Evolutionary conservation across 2,797 vertebrate species (phyloP).

Genomic region (Zonotrichia albicollis): DNA sequence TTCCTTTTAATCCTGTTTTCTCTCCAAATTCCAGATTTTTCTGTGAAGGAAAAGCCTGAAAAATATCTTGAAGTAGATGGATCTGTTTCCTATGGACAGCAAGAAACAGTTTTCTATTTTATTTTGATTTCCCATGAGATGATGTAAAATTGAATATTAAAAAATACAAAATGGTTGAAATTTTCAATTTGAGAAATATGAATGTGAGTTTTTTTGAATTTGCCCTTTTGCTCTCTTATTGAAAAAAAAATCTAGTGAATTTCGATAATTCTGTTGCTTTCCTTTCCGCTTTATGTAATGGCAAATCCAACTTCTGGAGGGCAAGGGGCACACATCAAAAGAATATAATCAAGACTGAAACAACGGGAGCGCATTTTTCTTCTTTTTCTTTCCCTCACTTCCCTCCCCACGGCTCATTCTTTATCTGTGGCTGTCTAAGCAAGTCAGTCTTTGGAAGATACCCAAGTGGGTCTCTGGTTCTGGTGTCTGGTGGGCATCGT

Average conservation of each 20-base stretch:
- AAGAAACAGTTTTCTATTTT: not conserved
- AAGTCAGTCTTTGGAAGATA: not conserved
- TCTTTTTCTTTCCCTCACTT: not conserved
- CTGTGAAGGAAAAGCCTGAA: not conserved
- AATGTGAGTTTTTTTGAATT: not conserved
- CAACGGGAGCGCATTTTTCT: not conserved
- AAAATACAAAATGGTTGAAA: not conserved
- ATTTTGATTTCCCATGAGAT: not conserved
- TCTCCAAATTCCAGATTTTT: not conserved
- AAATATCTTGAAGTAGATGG: not conserved
- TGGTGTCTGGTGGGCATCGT: not conserved
- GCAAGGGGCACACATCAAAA: not conserved
- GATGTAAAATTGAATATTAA: not conserved
- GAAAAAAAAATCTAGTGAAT: not conserved
- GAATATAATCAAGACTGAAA: not conserved
- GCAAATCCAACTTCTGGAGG: not conserved
- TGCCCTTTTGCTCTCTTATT: not conserved
- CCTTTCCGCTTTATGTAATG: not conserved
- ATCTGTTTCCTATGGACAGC: not conserved
- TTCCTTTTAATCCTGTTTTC: not conserved
- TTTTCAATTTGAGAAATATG: not conserved
- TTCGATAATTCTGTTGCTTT: not conserved
- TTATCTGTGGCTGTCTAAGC: not conserved
- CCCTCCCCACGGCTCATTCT: not conserved
- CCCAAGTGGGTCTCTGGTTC: not conserved